Evolutionary conservation across 2,113 vertebrate species (phyloP).

Genomic region (Tympanuchus pallidicinctus): DNA sequence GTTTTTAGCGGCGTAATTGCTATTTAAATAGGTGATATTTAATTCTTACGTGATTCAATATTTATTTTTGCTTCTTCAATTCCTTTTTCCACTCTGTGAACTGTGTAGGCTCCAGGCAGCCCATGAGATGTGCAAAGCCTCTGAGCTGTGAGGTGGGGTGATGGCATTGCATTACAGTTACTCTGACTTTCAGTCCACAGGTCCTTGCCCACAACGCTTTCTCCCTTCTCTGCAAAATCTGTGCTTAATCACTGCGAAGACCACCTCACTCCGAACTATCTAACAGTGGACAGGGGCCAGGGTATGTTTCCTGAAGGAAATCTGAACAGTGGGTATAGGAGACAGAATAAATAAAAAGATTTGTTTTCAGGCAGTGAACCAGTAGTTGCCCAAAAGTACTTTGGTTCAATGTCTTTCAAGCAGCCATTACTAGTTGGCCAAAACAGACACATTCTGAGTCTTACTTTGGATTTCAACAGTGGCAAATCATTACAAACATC

Average conservation of each 20-base stretch:
- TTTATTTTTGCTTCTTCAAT: constrained; percentile 90
- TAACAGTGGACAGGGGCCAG: background rate
- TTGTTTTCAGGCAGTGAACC: background rate
- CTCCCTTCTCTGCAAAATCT: background rate
- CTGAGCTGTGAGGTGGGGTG: constrained; percentile 10
- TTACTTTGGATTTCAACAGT: background rate
- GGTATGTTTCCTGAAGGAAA: background rate
- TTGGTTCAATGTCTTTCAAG: background rate
- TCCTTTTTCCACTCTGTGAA: constrained; percentile 63
- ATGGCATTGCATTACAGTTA: background rate
- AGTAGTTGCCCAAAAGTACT: background rate
- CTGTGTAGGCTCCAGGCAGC: constrained; percentile 42
- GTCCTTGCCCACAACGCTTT: background rate
- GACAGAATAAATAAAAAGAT: background rate
- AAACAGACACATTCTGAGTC: background rate
- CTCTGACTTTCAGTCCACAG: background rate
- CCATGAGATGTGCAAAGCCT: constrained; percentile 12
- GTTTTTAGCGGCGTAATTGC: constrained; percentile 94
- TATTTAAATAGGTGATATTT: constrained; percentile 94
- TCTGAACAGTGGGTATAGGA: background rate
- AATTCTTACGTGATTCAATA: constrained; percentile 95
- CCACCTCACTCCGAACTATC: rapidly evolving
- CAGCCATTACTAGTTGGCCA: background rate
- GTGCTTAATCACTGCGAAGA: background rate
- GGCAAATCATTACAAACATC: background rate